Base-by-base conservation (phyloP, 2,888 invertebrate species). In the Oscheius myriophilus region DNA sequence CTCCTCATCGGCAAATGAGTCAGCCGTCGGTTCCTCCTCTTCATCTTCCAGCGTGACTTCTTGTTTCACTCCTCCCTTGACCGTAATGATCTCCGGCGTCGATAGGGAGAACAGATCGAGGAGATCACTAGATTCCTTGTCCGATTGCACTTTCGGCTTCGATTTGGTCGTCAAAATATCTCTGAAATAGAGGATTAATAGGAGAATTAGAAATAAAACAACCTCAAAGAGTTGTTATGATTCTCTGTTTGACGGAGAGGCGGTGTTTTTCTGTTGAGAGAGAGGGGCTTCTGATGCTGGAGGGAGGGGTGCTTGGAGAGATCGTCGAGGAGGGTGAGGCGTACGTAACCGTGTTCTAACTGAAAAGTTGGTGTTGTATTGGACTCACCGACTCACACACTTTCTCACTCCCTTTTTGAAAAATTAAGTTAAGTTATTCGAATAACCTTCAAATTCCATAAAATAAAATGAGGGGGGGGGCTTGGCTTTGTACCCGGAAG, bases 321-420 rank as follows among this genome's bases (percentile, higher is more conserved):
- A 55, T 75, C 73, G 43, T 75, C 75, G 26, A 75, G 57, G 7
- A 75, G 68, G 71, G 71, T 75, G 14, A 75, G 51, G 11, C 73
- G 69, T 18, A 55, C 71, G 33, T 67, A 73, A 23, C 75, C 75
- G 39, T 68, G 67, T 23, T 75, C 71, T 23, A 75, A 63, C 75
- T 75, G 69, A 53, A 73, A 46, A 9, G 3, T 9, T 3, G 33
- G 55, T 41, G 3, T 3, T 6, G 33, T 33, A 9, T 33, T 59
- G 46, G 11, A 43, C 46, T 21, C 1, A 16, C 43, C 6, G 11
- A 43, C 42, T 33, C 33, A 33, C 33, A 33, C 33, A 33, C 33
- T 33, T 3, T 33, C 33, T 12, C 11, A 23, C 12, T 25, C 59
- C 43, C 46, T 18, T 7, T 18, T n/a, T n/a, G n/a, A n/a, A n/a